These are phyloP conservation scores for Notodonta dromedarius DNA, from an alignment of 2,888 invertebrate genomes.

Conservation along the genomic window DNA sequence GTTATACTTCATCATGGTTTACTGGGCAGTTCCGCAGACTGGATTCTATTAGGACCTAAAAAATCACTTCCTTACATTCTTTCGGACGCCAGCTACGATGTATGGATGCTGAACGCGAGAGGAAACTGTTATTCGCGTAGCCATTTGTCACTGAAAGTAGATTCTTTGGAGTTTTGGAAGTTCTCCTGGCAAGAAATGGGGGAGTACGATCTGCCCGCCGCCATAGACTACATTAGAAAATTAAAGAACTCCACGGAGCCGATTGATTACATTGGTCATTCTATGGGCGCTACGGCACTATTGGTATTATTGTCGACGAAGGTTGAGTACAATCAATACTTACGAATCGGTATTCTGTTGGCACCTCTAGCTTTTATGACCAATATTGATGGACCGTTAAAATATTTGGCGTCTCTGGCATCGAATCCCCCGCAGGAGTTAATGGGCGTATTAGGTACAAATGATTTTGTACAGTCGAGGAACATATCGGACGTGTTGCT, in stretches of 20 bases:
- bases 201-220: slow-evolving; percentile 59
- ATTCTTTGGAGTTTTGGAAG: slow-evolving; percentile 57
- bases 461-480: slow-evolving; percentile 58
- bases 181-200: slow-evolving; percentile 73
- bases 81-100: slow-evolving; percentile 82
- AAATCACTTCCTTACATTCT: slow-evolving; percentile 73
- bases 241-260: slow-evolving; percentile 45
- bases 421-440: slow-evolving; percentile 42
- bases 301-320: slow-evolving; percentile 58
- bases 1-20: slow-evolving; percentile 68
- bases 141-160: slow-evolving; percentile 44
- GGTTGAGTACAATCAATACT: slow-evolving; percentile 57
- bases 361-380: slow-evolving; percentile 64
- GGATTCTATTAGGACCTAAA: slow-evolving; percentile 65
- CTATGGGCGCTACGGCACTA: slow-evolving; percentile 68
- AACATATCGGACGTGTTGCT: slow-evolving; percentile 55
- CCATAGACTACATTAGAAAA: slow-evolving; percentile 58
- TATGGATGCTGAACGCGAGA: slow-evolving; percentile 84
- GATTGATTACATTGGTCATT: slow-evolving; percentile 67
- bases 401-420: slow-evolving; percentile 44
- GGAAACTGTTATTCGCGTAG: slow-evolving; percentile 69
- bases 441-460: slow-evolving; percentile 48
- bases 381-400: slow-evolving; percentile 55
- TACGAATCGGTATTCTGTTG: slow-evolving; percentile 61
- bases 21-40: slow-evolving; percentile 71